Base-by-base conservation (phyloP, 2,797 vertebrate genomes). In the Falco cherrug region DNA sequence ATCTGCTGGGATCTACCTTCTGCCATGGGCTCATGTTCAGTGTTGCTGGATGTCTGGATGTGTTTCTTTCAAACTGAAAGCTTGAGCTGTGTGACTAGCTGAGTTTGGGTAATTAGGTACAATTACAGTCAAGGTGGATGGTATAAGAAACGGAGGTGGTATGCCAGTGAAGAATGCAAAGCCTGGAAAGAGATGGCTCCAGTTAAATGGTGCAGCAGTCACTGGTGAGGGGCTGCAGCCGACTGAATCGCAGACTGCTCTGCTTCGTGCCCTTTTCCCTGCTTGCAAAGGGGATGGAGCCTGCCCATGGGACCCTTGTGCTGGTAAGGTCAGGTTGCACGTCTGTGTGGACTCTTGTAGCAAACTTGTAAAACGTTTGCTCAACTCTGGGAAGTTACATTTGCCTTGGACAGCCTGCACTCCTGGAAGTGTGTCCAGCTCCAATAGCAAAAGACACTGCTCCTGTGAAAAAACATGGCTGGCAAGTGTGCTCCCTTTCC, bases 21-120 rank as follows among this genome's bases (percentile, higher is more conserved):
- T 67, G 75, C 37, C 10, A 2, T 6, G 41, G 17, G 31, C n/a
- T 41, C 4, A 0, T 7, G 6, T 33, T 53, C 12, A 2, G 45
- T 56, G 31, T 50, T 71, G 31, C 65, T 78, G 50, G 11, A 28
- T 56, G 18, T 51, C 47, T 39, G 56, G 20, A 61, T 83, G 2
- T 25, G 20, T 67, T 73, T 35, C 35, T 24, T 6, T 43, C 68
- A 20, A 84, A 60, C 57, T 3, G 3, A n/a, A 48, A 67, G 13
- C 43, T 24, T 22, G 60, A 63, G 61, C 69, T 83, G n/a, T 61
- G 31, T 83, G 48, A 2, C 33, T 78, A 25, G 41, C 47, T 31
- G 84, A n/a, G 21, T 70, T 74, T 74, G 70, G 57, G 45, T 63
- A 45, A 18, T 60, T 47, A 13, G 29, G 10, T 25, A 22, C 1